Base-by-base conservation (phyloP, 2,797 vertebrate species). In the Anniella stebbinsi region DNA sequence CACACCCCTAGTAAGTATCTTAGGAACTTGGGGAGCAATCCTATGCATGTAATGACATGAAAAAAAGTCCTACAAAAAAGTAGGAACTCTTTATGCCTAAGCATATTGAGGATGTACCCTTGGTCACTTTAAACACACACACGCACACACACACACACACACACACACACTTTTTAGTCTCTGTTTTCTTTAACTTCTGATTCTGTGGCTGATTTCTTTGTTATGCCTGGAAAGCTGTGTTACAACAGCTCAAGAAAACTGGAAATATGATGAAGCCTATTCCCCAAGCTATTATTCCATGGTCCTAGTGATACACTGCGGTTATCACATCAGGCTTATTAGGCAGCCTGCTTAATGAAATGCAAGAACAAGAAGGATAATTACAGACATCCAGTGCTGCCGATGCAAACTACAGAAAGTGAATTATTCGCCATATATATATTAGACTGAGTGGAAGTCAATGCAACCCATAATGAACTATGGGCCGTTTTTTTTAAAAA, bases 311-410 rank as follows among this genome's bases (percentile, higher is more conserved):
- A 93, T 91, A 41, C 88, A 85, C 84, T 95, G 66, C 69, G 81
- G 81, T 90, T 94, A 88, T 84, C 92, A 80, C 73, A 91, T 87
- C 33, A 91, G 76, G 81, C 86, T 92, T 90, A 93, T 95, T 89
- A 93, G 73, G 51, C 73, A 92, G 51, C 78, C 81, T 51, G 92
- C 76, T 91, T 93, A 95, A 94, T 90, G 89, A 92, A 94, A 91
- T 90, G 76, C n/a, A 84, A 0, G 13, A 95, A 33, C 81, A 90
- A 93, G 88, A 92, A 92, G 54, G 92, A 93, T 93, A 88, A 88
- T 88, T 77, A 90, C 81, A 92, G 87, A 48, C 87, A 86, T 86
- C 87, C 85, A 85, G 13, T 88, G 63, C 69, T 92, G 51, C 87
- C 87, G 63, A 51, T 87, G 33, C 48, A 78, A 92, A 84, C 81